phyloP scores from a whole-genome alignment of 2,888 invertebrate species.

The Listrodromus nycthemerus region DNA sequence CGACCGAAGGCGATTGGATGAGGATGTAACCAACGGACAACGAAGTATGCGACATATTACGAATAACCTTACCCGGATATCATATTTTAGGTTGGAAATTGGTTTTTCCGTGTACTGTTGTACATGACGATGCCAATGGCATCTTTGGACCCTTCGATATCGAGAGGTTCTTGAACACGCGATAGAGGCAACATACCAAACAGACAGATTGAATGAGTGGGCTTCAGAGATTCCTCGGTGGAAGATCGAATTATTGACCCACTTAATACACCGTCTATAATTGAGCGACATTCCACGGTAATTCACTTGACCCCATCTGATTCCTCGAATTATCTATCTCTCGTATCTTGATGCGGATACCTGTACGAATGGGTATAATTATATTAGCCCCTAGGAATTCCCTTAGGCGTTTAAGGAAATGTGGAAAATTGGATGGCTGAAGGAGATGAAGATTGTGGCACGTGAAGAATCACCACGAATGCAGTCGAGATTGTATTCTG shows the following conservation, averaged over 20 bases:
- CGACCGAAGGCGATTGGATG: background rate
- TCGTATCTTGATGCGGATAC: background rate
- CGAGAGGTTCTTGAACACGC: background rate
- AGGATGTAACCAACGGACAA: background rate
- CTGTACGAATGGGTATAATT: background rate
- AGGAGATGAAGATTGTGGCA: background rate
- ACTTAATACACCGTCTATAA: constrained; percentile 9
- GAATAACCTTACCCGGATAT: background rate
- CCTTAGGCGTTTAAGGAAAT: background rate
- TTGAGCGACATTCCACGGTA: constrained; percentile 13
- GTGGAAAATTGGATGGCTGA: background rate
- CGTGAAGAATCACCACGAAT: background rate
- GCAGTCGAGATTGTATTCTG: background rate
- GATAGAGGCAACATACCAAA: background rate
- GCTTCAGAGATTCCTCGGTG: background rate
- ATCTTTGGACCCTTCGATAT: background rate
- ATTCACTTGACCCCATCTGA: constrained; percentile 9
- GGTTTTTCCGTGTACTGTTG: background rate
- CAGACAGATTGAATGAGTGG: background rate
- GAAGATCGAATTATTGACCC: constrained; percentile 13
- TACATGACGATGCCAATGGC: background rate
- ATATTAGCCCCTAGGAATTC: background rate
- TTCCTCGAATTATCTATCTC: constrained; percentile 1
- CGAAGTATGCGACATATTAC: background rate
- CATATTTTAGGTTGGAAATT: background rate